Conservation (phyloP, 2,888 invertebrate species). For the Chelonus formosanus region DNA sequence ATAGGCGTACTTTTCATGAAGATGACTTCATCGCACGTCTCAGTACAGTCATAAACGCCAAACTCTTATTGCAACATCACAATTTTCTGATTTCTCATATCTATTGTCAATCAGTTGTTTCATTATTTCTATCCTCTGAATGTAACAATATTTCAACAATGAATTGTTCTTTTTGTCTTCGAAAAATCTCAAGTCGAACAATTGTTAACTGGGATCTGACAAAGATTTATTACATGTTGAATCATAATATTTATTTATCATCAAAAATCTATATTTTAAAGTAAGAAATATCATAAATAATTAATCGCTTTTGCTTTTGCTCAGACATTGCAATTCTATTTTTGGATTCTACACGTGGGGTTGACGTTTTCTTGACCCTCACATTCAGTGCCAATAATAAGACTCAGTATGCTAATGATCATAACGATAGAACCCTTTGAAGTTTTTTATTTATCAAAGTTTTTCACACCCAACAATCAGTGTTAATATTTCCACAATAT, state of each 20-base stretch:
- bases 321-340: neutral
- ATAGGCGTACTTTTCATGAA: conserved; percentile 45
- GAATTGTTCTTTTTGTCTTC: no score
- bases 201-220: no score
- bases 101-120: neutral
- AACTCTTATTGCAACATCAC: conserved; percentile 22
- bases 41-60: conserved; percentile 49
- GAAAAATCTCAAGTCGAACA: no score
- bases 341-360: neutral
- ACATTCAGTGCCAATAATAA: neutral
- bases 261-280: neutral
- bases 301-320: neutral
- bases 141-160: no score
- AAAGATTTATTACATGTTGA: no score
- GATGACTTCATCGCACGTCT: conserved; percentile 55
- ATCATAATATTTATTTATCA: neutral
- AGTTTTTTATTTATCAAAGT: neutral
- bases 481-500: neutral
- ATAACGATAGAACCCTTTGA: neutral
- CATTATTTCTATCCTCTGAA: neutral
- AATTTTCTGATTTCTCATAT: neutral
- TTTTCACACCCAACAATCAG: neutral
- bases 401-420: no score
- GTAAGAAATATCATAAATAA: neutral
- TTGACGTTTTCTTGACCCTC: neutral